A percentile compares a stretch with the other conserved stretches of the same genome.
Conservation (phyloP, 2,113 vertebrate genomes). For the Brachirus orientalis region DNA sequence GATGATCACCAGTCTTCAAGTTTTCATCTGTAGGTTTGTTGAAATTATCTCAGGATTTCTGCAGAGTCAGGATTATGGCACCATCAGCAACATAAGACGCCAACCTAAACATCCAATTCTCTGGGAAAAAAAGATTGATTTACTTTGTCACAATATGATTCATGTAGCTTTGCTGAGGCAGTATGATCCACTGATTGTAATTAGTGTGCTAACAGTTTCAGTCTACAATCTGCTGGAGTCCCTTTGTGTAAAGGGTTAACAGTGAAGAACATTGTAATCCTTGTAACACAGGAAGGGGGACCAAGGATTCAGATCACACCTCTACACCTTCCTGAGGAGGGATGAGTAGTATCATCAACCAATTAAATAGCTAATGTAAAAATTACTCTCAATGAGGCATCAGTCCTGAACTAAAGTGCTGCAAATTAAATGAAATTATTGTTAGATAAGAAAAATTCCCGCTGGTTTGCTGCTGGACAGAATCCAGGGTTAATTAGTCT, state of each 20-base stretch:
- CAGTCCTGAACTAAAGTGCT: constrained; percentile 80
- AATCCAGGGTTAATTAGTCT: constrained; percentile 67
- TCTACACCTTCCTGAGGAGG: constrained; percentile 68
- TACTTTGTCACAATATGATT: constrained; percentile 38
- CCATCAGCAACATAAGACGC: constrained; percentile 72
- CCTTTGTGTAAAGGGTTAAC: constrained; percentile 41
- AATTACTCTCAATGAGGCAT: constrained; percentile 56
- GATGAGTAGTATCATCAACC: constrained; percentile 51
- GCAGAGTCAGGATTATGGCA: constrained; percentile 76
- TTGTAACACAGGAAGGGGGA: constrained; percentile 47
- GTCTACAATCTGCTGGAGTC: constrained; percentile 55
- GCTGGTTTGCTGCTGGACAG: constrained; percentile 68
- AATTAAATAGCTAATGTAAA: constrained; percentile 64
- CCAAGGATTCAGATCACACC: constrained; percentile 26
- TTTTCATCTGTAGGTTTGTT: constrained; percentile 68
- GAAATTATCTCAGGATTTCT: constrained; percentile 60
- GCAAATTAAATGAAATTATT: constrained; percentile 72
- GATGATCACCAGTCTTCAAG: constrained; percentile 72
- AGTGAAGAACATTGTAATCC: constrained; percentile 49
- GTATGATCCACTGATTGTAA: constrained; percentile 52
- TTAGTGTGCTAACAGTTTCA: constrained; percentile 67
- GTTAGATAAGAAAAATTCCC: constrained; percentile 56
- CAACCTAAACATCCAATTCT: constrained; percentile 48
- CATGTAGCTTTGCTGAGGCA: constrained; percentile 61
- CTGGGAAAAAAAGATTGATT: constrained; percentile 26